Conservation (phyloP, 2,797 vertebrate genomes). For the Parauchenoglanis punctatus region DNA sequence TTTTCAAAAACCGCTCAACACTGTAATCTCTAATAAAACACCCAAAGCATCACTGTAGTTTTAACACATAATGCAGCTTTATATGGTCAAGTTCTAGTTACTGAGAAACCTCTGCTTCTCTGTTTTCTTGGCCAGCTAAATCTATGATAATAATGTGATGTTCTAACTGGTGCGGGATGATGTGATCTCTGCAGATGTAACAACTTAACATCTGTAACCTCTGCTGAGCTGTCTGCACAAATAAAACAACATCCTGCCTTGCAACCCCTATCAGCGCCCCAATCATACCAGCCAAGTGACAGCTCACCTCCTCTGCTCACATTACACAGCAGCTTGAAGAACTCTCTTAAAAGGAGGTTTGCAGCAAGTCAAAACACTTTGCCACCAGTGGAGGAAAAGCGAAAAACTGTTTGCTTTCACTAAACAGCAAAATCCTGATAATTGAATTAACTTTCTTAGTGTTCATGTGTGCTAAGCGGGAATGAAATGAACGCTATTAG, state of each 20-base stretch:
- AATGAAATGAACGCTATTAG: not conserved
- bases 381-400: not conserved
- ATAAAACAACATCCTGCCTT: constrained; percentile 80
- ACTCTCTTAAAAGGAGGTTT: constrained; percentile 16
- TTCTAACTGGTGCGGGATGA: constrained; percentile 63
- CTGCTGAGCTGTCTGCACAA: constrained; percentile 75
- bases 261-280: constrained; percentile 49
- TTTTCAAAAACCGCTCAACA: not conserved
- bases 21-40: not conserved
- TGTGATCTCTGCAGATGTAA: constrained; percentile 73
- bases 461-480: not conserved
- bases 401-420: not conserved
- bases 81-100: not conserved
- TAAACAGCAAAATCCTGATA: not conserved
- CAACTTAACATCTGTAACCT: constrained; percentile 74
- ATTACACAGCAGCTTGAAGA: constrained; percentile 47
- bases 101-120: constrained; percentile 7
- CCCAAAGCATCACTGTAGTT: not conserved
- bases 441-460: not conserved
- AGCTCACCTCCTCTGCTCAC: constrained; percentile 70
- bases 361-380: constrained; percentile 27
- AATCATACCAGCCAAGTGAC: constrained; percentile 63
- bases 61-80: not conserved
- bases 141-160: constrained; percentile 29
- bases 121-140: constrained; percentile 5